phyloP scores from a whole-genome alignment of 2,888 invertebrate species.

The Sepioteuthis lessoniana region DNA sequence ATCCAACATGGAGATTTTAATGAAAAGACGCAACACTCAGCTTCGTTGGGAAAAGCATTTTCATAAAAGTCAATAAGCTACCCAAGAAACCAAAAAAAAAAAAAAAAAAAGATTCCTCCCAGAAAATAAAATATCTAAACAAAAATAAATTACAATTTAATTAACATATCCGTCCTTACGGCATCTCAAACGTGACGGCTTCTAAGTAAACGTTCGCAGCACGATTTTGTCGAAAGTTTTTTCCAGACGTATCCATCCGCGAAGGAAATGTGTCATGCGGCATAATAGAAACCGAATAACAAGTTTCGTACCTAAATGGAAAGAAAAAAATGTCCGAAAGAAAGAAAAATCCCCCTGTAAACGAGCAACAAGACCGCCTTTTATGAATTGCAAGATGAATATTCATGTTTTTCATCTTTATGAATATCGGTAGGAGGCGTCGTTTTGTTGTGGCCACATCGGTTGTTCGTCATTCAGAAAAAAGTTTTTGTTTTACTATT shows the following conservation, averaged over 20 bases:
- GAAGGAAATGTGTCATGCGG: background rate
- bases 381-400: background rate
- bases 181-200: background rate
- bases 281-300: background rate
- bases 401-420: background rate
- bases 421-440: background rate
- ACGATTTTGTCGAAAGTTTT: background rate
- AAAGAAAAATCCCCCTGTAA: background rate
- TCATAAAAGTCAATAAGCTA: background rate
- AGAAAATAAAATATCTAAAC: background rate
- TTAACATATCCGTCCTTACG: background rate
- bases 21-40: background rate
- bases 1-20: background rate
- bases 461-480: background rate
- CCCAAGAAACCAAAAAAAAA: background rate
- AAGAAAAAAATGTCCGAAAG: background rate
- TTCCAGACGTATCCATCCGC: constrained; percentile 6
- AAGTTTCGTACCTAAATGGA: background rate
- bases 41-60: background rate
- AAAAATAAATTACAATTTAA: background rate
- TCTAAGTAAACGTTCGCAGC: background rate
- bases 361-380: background rate
- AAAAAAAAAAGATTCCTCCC: background rate
- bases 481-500: background rate
- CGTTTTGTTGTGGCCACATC: background rate